Evolutionary conservation across 2,113 vertebrate genomes (phyloP), one percentile per base, ranked within the genome.

Genomic region (Microtus richardsoni): DNA sequence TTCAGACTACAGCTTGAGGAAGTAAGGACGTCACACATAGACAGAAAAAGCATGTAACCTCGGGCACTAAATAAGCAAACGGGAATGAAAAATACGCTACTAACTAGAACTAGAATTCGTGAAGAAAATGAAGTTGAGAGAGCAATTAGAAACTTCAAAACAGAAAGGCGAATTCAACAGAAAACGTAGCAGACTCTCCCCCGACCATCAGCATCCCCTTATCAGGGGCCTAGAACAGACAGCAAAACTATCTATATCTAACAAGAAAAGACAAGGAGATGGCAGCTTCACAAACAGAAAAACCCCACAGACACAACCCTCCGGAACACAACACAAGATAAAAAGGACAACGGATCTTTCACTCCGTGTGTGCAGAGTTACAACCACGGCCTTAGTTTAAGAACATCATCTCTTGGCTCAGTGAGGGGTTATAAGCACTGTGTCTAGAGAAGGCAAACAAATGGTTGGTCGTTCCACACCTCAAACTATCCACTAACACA

Each of bases 21-120:
- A 96, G 73, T 14, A 87, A 87, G 93, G 95, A 52, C 60, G 95
- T 74, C 24, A 54, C 52, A 89, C 4, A 0, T 26, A 78, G 39
- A 52, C 78, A 47, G 49, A 94, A 93, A 74, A 96, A 66, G 94
- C 3, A 91, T 78, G 94, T 30, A 73, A 95, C 91, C 96, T 66
- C 41, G 92, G 84, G 91, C 52, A 62, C 26, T 73, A 91, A 79
- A 71, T 28, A 80, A 93, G 97, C 54, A 94, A 36, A 84, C 11
- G n/a, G 75, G 60, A 75, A 91, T 82, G 91, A 88, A 96, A n/a
- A 39, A 39, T 16, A 54, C 71, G 58, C 60, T 95, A 62, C 21
- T 4, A 47, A 44, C 6, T 93, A 44, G 96, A 96, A 88, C 41
- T 0, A 95, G 22, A 92, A 47, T 62, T 54, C 52, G 33, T 58